Evolutionary conservation across 2,797 vertebrate genomes (phyloP), one percentile per base, ranked within the genome.

Genomic region (Eospalax fontanierii): DNA sequence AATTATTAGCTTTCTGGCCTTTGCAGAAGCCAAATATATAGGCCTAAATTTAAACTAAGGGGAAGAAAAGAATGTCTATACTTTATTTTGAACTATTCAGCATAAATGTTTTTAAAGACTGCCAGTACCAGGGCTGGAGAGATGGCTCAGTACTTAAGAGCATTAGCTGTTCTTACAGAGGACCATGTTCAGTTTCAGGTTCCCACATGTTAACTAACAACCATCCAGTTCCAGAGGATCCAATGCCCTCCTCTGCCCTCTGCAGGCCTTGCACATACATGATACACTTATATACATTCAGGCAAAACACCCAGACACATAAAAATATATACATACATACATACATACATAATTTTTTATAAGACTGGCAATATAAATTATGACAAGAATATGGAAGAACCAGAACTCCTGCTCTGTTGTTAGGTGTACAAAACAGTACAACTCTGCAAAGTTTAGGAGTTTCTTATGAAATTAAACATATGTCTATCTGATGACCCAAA

Each of bases 401-500:
- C 30, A 71, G 87, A 93, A 35, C 26, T 22, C 40, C 82, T 50
- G 38, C 4, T 38, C 1, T 61, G 63, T 22, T 76, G 35, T 63
- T 38, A 73, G 50, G 40, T 83, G 85, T 40, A 15, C 30, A 90
- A 93, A 90, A 61, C 1, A 70, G n/a, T 40, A 30, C 26, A 74
- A 85, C 40, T 61, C 81, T 68, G 35, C 40, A 80, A 81, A 65
- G 9, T 57, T 87, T 68, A 65, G 46, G 33, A 46, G 35, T 59
- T 78, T 90, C 22, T 83, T 46, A 82, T 40, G n/a, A 92, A 92
- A 92, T 78, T 33, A 86, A 91, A 78, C 38, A 97, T 28, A 18
- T 2, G 57, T 61, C 68, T 81, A 38, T 73, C 50, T 96, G 85
- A 87, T 43, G 75, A 94, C 38, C 16, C 43, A 83, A 83, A 87